Percentiles rank a stretch among this genome's conserved stretches.
phyloP scores from a whole-genome alignment of 2,888 invertebrate species.

The Tipula unca region DNA sequence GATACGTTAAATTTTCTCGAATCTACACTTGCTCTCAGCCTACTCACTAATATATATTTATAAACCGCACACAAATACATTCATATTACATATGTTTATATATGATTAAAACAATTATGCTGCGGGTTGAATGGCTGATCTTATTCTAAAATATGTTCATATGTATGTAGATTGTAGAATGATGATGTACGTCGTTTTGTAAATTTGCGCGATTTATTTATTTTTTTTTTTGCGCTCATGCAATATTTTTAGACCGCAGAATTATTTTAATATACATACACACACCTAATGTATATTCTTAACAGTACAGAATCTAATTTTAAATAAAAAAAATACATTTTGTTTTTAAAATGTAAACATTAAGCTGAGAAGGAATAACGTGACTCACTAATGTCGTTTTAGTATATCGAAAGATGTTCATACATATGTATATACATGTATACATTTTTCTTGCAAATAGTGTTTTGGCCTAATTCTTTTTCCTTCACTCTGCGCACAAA shows the following conservation, averaged over 20 bases:
- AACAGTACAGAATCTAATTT: not conserved
- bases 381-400: not conserved
- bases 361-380: not conserved
- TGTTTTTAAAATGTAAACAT: not conserved
- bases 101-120: not conserved
- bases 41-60: not conserved
- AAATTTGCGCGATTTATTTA: not conserved
- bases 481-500: not conserved
- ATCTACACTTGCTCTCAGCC: not conserved
- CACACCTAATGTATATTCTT: not conserved
- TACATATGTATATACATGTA: not conserved
- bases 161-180: not conserved
- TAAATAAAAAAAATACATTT: not conserved
- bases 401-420: not conserved
- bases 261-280: not conserved
- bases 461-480: not conserved
- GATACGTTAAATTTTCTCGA: not conserved
- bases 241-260: constrained; percentile 4
- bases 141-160: not conserved
- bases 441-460: not conserved
- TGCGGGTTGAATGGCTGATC: constrained; percentile 8
- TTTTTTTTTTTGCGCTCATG: not conserved
- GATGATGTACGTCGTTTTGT: constrained; percentile 8
- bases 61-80: not conserved
- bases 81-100: not conserved